Evolutionary conservation across 2,888 invertebrate species (phyloP).

Genomic region (Drosophila quinaria): DNA sequence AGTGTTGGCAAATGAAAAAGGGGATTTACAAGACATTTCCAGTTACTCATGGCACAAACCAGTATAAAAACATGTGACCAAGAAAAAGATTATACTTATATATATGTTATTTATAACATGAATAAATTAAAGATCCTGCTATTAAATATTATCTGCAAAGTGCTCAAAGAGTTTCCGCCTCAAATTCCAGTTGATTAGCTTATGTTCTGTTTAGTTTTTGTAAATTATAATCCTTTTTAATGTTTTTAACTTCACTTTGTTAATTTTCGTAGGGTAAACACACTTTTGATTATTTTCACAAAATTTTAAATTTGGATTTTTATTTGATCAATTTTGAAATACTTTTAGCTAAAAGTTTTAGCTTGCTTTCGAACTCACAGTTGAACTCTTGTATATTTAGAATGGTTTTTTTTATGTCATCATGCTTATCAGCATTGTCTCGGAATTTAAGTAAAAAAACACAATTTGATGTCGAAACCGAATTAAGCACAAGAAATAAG

Average conservation of each 20-base stretch:
- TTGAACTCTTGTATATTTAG: constrained; percentile 25
- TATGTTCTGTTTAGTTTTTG: neutral
- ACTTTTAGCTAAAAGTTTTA: constrained; percentile 4
- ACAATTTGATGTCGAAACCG: constrained; percentile 33
- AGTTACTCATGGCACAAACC: constrained; percentile 35
- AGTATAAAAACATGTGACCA: constrained; percentile 4
- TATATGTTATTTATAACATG: too few species aligned
- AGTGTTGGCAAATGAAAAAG: neutral
- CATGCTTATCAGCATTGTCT: constrained; percentile 46
- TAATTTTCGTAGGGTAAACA: constrained; percentile 12
- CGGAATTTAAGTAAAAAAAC: constrained; percentile 29
- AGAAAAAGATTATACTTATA: constrained; percentile 22
- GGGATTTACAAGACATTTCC: constrained; percentile 49
- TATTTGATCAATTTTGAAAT: constrained; percentile 43
- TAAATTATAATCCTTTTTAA: neutral
- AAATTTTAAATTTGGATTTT: constrained; percentile 3
- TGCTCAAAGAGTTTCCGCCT: neutral
- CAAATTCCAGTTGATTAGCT: neutral
- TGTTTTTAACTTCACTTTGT: neutral
- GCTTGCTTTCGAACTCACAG: neutral
- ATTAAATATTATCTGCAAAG: neutral
- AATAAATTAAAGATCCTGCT: constrained; percentile 1
- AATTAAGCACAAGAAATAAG: constrained; percentile 34
- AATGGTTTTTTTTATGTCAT: constrained; percentile 1
- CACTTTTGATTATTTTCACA: constrained; percentile 41